These are phyloP conservation scores for Anneissia japonica DNA, from an alignment of 35 echinoderm and acorn worm species.

Conservation along the genomic window DNA sequence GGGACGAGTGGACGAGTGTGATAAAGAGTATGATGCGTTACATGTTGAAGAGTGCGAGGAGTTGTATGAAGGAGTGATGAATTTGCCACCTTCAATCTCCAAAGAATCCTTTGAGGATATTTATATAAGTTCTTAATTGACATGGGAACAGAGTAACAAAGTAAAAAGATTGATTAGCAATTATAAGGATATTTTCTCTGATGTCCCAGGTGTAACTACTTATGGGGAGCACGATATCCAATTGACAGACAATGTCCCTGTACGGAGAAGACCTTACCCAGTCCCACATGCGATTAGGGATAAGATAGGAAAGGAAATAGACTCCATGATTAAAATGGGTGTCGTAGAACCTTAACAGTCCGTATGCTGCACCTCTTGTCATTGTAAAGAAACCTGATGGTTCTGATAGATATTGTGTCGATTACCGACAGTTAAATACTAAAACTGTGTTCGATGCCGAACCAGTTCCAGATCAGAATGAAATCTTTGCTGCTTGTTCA, in stretches of 20 bases:
- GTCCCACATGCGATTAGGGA: constrained; percentile 28
- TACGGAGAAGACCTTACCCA: constrained; percentile 20
- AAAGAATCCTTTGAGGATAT: too few relatives aligned
- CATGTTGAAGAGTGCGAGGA: too few relatives aligned
- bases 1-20: too few relatives aligned
- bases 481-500: constrained; percentile 17
- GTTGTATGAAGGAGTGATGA: too few relatives aligned
- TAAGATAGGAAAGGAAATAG: constrained; percentile 20
- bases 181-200: constrained; percentile 29
- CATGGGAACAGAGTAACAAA: too few relatives aligned
- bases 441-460: constrained; percentile 38
- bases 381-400: not conserved
- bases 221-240: constrained; percentile 1
- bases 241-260: constrained; percentile 8
- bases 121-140: too few relatives aligned
- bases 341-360: constrained; percentile 43
- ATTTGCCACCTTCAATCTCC: too few relatives aligned
- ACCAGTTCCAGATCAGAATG: constrained; percentile 12
- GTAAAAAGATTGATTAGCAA: constrained; percentile 2
- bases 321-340: constrained; percentile 37
- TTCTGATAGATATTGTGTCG: not conserved
- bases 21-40: too few relatives aligned
- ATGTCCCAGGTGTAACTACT: constrained; percentile 19
- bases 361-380: not conserved
- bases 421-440: constrained; percentile 8